Conservation (phyloP, 1,140 invertebrate genomes). For the Drosophila jambulina region DNA sequence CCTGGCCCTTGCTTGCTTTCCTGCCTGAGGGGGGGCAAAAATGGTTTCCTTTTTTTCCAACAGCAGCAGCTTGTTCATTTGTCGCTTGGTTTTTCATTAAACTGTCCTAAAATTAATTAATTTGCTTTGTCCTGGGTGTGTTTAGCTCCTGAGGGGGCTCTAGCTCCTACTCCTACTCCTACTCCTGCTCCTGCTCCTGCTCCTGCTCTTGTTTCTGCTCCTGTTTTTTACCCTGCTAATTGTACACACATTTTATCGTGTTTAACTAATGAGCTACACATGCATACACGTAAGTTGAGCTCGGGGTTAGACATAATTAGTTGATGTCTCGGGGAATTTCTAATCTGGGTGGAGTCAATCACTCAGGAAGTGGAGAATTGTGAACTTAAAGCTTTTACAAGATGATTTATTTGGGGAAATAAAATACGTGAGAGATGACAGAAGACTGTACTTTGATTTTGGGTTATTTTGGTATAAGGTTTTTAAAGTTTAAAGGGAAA, state of each 20-base stretch:
- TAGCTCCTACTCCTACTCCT: neutral
- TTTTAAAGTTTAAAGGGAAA: neutral
- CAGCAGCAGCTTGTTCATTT: constrained; percentile 38
- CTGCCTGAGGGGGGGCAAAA: constrained; percentile 11
- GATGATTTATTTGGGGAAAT: neutral
- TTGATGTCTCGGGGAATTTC: neutral
- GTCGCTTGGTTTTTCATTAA: constrained; percentile 76
- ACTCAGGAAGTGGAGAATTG: neutral
- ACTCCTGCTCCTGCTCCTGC: neutral
- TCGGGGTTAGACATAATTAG: constrained; percentile 28
- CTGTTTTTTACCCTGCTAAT: constrained; percentile 47
- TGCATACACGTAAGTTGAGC: constrained; percentile 25
- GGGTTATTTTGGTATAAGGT: neutral
- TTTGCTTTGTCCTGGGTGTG: constrained; percentile 47
- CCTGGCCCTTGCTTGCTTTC: constrained; percentile 6
- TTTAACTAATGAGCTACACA: constrained; percentile 54
- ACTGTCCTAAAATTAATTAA: constrained; percentile 68
- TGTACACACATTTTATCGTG: constrained; percentile 57
- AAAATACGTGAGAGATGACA: neutral
- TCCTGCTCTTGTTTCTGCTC: neutral
- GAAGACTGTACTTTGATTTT: neutral
- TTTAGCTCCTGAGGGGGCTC: constrained; percentile 9
- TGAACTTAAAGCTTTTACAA: neutral
- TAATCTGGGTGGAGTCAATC: neutral
- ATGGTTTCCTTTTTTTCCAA: neutral